Conservation (phyloP, 2,113 vertebrate species). For the Ciconia stormi region DNA sequence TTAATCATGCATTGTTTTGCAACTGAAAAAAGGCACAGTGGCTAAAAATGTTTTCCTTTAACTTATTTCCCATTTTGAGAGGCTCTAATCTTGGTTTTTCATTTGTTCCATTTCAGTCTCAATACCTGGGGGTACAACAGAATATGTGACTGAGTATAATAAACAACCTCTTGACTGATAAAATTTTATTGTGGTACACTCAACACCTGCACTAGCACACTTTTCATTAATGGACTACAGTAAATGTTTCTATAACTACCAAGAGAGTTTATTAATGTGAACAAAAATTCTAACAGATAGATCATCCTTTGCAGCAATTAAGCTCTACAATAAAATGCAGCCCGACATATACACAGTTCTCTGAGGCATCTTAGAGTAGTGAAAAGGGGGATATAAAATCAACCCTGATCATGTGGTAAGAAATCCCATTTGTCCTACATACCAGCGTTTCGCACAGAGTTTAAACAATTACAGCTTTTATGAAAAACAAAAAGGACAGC, state of each 20-base stretch:
- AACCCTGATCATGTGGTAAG: not conserved
- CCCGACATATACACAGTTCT: not conserved
- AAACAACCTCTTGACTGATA: slow-evolving; percentile 21
- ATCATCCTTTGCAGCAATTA: slow-evolving; percentile 46
- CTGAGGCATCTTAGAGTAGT: not conserved
- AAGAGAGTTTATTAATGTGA: slow-evolving; percentile 41
- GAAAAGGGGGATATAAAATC: not conserved
- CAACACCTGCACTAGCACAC: slow-evolving; percentile 36
- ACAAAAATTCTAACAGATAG: slow-evolving; percentile 20
- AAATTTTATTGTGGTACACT: slow-evolving; percentile 34
- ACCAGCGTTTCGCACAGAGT: not conserved
- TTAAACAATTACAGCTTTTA: not conserved
- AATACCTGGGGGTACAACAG: not conserved
- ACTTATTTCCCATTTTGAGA: not conserved
- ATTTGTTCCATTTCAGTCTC: not conserved
- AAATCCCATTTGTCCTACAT: not conserved
- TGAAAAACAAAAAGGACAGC: not conserved
- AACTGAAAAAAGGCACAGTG: not conserved
- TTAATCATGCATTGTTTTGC: not conserved
- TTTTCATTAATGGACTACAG: slow-evolving; percentile 35
- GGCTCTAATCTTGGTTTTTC: not conserved
- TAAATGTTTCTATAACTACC: slow-evolving; percentile 54
- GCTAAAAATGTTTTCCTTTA: not conserved
- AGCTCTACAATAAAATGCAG: slow-evolving; percentile 9
- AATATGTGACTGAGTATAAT: not conserved